Percentiles rank a stretch among this genome's conserved stretches.
These are phyloP conservation scores for Anastrepha obliqua DNA, from an alignment of 1,140 invertebrate species.

Conservation along the genomic window DNA sequence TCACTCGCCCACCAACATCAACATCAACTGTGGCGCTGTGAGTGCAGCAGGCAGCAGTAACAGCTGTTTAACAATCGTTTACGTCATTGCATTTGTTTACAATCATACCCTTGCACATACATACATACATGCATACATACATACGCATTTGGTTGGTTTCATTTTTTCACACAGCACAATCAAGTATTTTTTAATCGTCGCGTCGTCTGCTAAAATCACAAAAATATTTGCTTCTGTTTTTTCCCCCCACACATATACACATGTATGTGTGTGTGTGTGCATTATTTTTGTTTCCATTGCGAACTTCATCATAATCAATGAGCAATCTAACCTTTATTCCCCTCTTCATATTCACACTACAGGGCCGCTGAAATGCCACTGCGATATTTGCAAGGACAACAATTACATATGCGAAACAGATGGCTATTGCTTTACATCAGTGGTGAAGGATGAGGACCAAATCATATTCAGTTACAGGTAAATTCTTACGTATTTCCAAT, in stretches of 20 bases:
- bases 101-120: background rate
- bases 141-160: background rate
- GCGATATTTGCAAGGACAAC: constrained; percentile 84
- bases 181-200: background rate
- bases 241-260: background rate
- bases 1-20: constrained; percentile 1
- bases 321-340: constrained; percentile 32
- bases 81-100: constrained; percentile 48
- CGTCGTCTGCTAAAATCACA: constrained; percentile 37
- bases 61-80: constrained; percentile 21
- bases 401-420: constrained; percentile 91
- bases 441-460: constrained; percentile 79
- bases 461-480: constrained; percentile 85
- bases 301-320: constrained; percentile 21
- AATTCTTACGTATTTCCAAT: constrained; percentile 48
- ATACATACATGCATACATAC: background rate
- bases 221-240: background rate
- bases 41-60: constrained; percentile 4
- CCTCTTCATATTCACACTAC: constrained; percentile 62
- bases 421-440: constrained; percentile 90
- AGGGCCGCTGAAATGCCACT: constrained; percentile 83
- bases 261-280: background rate
- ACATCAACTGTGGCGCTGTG: background rate
- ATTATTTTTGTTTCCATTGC: background rate
- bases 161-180: constrained; percentile 7